Base-by-base conservation (phyloP, 1,140 invertebrate genomes). In the Diabrotica virgifera region DNA sequence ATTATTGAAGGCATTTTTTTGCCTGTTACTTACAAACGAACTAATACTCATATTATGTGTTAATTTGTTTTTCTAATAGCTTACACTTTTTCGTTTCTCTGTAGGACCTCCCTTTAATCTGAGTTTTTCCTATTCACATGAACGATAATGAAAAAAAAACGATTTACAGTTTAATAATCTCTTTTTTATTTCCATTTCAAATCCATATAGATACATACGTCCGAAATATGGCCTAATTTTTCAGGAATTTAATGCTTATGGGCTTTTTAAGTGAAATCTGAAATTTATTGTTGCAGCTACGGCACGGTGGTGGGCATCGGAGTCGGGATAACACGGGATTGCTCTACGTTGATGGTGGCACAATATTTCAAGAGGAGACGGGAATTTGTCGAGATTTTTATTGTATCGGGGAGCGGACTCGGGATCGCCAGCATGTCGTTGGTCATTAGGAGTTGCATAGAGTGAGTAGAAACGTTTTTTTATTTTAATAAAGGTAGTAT, bases 281-380 rank as follows among this genome's bases (percentile, higher is more conserved):
- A 53, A 62, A 37, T 62, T 62, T 54, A 37, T 54, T 62, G 12
- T 76, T 76, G 38, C 66, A 78, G 77, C 72, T 79, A 80, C 69
- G 85, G 83, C n/a, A 84, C 83, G 9, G 83, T 85, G 38, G 78
- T 86, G 80, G 93, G 92, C 12, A 85, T 94, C 52, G 94, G 94
- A 57, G 91, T 93, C 13, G 91, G 92, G 54, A 83, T 94, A 79
- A 90, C 91, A 10, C 80, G 90, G 74, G 88, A 94, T 79, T 93
- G 92, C 70, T 92, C 92, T 6, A 93, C 90, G 10, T 79, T 96
- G 67, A 95, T 95, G 91, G 89, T 95, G 56, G 93, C 92, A 5
- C 92, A 95, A 74, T 96, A 95, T 80, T 95, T 95, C 83, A 93
- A 94, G 75, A 77, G 90, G 65, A 84, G 87, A 72, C 80, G 93